Conservation (phyloP, 1,140 invertebrate genomes). For the Rhopalosiphum maidis region DNA sequence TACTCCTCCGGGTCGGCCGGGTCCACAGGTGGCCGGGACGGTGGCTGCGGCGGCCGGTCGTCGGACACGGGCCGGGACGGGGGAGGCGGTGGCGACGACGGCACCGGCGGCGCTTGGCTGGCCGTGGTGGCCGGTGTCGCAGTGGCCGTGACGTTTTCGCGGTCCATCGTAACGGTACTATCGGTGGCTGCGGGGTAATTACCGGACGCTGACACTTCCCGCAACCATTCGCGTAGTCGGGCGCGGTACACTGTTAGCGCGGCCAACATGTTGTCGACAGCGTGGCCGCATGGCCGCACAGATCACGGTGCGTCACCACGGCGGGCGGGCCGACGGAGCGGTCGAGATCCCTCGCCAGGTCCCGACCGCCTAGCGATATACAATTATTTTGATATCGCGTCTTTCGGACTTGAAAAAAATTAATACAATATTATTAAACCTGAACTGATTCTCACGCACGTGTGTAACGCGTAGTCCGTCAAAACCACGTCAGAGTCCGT, state of each 20-base stretch:
- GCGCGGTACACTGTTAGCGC: slow-evolving; percentile 40
- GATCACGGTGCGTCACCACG: slow-evolving; percentile 39
- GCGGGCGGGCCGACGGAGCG: not conserved
- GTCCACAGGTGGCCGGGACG: not conserved
- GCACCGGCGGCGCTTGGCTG: not conserved
- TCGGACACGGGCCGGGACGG: not conserved
- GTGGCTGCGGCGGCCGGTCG: not conserved
- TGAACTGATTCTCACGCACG: not conserved
- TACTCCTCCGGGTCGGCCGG: not conserved
- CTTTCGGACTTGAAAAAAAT: not conserved
- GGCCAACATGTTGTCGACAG: slow-evolving; percentile 23
- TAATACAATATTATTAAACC: not conserved
- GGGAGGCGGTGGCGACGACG: not conserved
- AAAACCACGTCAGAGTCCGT: not conserved
- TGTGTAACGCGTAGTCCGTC: not conserved
- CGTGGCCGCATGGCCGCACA: slow-evolving; percentile 40
- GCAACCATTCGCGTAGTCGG: slow-evolving; percentile 23
- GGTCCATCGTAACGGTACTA: slow-evolving; percentile 1
- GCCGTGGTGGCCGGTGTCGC: not conserved
- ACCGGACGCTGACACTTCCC: not conserved
- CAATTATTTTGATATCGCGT: not conserved
- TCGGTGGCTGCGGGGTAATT: not conserved
- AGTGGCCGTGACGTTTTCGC: not conserved
- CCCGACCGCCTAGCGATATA: no score
- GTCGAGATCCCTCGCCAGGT: not conserved